Base-by-base conservation (phyloP, 1,140 invertebrate genomes). In the Papilio dardanus region DNA sequence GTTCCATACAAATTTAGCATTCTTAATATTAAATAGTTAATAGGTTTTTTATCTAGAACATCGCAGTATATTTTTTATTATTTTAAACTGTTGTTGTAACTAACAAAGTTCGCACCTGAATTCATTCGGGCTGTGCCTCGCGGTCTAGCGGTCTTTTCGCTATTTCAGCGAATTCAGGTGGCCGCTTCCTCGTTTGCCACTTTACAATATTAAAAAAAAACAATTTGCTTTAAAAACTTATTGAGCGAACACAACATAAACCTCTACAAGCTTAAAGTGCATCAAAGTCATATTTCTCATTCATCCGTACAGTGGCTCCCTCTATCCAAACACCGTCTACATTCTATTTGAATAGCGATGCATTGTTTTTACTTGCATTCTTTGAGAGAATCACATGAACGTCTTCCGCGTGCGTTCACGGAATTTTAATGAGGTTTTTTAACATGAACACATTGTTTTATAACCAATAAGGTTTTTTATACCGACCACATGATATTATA, bases 331-430 rank as follows among this genome's bases (percentile, higher is more conserved):
- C 54, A 30, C 12, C 21, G 54, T 58, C 14, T 50, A 58, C 66
- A 40, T 28, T 69, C 33, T 69, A 35, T 69, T 42, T 69, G 24
- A 69, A 69, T 69, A 69, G 35, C 67, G 14, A n/a, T 69, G 33
- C 67, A 69, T 69, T 69, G 67, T 69, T 69, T 69, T 69, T 69
- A 40, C 35, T n/a, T 69, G 67, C 67, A 69, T 69, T 69, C 67
- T 40, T 69, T 40, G 33, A 35, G 33, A n/a, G 19, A 24, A 69
- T 69, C 33, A 37, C 67, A 40, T 62, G 8, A 21, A 35, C 19
- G 35, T 14, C 35, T 69, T 69, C 67, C 67, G 67, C 35, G 35
- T 69, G 67, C 67, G 33, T 24, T 14, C 4, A 69, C 67, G 67
- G 67, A 42, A 69, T 69, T 69, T 69, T 37, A 69, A 69, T 69